Evolutionary conservation across 1,140 invertebrate species (phyloP).

Genomic region (Drosophila teissieri): DNA sequence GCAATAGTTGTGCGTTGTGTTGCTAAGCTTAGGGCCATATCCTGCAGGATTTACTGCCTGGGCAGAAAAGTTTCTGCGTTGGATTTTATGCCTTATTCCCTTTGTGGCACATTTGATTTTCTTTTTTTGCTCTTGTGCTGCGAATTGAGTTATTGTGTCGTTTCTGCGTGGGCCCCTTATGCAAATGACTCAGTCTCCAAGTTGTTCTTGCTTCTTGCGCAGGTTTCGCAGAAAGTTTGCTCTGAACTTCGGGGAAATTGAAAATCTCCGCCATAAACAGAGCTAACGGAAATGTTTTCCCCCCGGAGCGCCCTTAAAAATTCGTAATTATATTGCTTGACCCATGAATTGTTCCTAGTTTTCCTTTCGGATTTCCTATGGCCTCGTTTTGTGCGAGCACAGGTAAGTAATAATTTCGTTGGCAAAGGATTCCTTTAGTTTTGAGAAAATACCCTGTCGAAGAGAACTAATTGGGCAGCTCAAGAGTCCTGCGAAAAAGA

Average conservation of each 20-base stretch:
- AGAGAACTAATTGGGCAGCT: conserved; percentile 39
- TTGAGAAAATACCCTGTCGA: conserved; percentile 7
- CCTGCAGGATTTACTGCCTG: conserved; percentile 52
- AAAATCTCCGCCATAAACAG: conserved; percentile 53
- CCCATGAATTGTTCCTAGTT: conserved; percentile 56
- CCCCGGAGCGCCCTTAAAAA: conserved; percentile 30
- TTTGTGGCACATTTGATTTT: conserved; percentile 59
- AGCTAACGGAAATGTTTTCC: conserved; percentile 28
- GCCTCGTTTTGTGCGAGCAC: conserved; percentile 36
- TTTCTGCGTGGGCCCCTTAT: conserved; percentile 51
- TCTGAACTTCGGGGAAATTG: conserved; percentile 27
- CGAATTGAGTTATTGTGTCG: conserved; percentile 77
- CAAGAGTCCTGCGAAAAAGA: conserved; percentile 7
- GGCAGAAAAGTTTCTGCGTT: conserved; percentile 51
- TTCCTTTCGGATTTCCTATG: conserved; percentile 8
- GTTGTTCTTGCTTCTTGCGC: conserved; percentile 35
- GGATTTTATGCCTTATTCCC: conserved; percentile 63
- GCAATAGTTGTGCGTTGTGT: conserved; percentile 64
- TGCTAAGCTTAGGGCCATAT: conserved; percentile 53
- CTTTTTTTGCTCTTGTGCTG: conserved; percentile 31
- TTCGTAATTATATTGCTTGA: conserved; percentile 67
- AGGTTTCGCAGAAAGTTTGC: conserved; percentile 45
- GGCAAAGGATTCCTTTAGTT: conserved; percentile 16
- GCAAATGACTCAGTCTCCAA: conserved; percentile 60
- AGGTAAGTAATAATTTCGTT: conserved; percentile 30